Base-by-base conservation (phyloP, 1,140 invertebrate species). In the Drosophila neocordata region DNA sequence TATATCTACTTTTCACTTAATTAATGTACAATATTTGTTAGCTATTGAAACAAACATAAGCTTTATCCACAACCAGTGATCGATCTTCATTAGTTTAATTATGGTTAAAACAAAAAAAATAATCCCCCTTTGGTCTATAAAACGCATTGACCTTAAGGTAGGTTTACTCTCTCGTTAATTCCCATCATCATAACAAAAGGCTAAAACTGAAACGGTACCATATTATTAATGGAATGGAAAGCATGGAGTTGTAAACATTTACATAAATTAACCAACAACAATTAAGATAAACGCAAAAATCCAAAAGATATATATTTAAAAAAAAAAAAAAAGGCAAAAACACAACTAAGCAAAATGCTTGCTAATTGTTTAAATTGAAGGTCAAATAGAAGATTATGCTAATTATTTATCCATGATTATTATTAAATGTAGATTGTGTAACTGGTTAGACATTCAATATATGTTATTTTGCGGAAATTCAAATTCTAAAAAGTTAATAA, bases 291-390 rank as follows among this genome's bases (percentile, higher is more conserved):
- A 20, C 51, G 38, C n/a, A n/a, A n/a, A n/a, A n/a, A n/a, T n/a
- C n/a, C n/a, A n/a, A n/a, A n/a, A n/a, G n/a, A n/a, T n/a, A n/a
- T n/a, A n/a, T n/a, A n/a, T n/a, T 37, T 24, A 24, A 41, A 52
- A 24, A 24, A 24, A 24, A 24, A 24, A 1, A 1, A 24, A 1
- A 24, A 37, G 13, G 48, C 58, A 66, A 61, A 79, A 57, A 68
- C 69, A 79, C 65, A 53, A 69, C 59, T 22, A 41, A 71, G 48
- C 41, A 13, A 63, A 63, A 62, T 35, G 59, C 69, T 62, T 12
- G 62, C 62, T 79, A 67, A 80, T 80, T 61, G 61, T 22, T 71
- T 31, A 70, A 71, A 24, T 62, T 55, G 78, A 87, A 87, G 82
- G 82, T 78, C 65, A 59, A 22, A 6, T 20, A 20, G 15, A 8